Conservation (phyloP, 2,797 vertebrate species). For the Girardinus metallicus region DNA sequence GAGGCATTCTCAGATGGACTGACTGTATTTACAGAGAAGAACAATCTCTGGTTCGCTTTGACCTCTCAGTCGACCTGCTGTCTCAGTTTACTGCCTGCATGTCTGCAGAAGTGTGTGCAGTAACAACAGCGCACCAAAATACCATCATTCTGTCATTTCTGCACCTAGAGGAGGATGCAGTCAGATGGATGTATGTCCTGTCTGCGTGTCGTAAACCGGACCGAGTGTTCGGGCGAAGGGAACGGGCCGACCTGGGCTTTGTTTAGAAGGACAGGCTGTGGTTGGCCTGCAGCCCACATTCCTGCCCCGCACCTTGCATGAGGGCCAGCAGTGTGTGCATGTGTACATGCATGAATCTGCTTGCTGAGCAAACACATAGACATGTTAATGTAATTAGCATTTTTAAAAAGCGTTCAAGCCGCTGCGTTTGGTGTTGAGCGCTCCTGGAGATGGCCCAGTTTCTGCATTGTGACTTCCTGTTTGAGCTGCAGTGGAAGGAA, state of each 20-base stretch:
- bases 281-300: conserved; percentile 37
- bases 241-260: conserved; percentile 11
- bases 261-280: conserved; percentile 38
- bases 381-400: not conserved
- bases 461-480: not conserved
- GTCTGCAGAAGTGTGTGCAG: not conserved
- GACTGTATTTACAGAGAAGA: not conserved
- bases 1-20: not conserved
- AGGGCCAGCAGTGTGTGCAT: not conserved
- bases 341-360: not conserved
- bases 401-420: not conserved
- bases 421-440: not conserved
- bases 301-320: conserved; percentile 18
- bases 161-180: not conserved
- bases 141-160: not conserved
- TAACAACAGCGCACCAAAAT: not conserved
- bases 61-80: not conserved
- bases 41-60: not conserved
- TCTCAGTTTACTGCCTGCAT: not conserved
- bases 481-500: not conserved
- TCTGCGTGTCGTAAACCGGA: not conserved
- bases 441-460: not conserved
- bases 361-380: conserved; percentile 1
- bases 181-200: not conserved
- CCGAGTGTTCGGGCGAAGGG: not conserved